Base-by-base conservation (phyloP, 2,888 invertebrate genomes). In the Dromius quadrimaculatus region DNA sequence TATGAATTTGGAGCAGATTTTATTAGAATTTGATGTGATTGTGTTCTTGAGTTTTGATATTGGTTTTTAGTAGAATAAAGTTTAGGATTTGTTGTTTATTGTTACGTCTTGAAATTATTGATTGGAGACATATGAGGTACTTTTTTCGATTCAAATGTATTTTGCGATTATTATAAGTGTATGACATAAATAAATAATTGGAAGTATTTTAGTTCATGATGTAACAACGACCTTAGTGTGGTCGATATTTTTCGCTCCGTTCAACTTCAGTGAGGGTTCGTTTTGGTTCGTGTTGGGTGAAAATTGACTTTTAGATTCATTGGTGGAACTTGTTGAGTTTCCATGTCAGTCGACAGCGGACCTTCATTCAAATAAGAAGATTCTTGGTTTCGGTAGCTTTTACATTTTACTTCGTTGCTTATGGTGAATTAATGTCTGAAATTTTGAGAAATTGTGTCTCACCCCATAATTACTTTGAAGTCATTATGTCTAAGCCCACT, bases 401-500 rank as follows among this genome's bases (percentile, higher is more conserved):
- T n/a, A 36, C n/a, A 59, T 32, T 9, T 6, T 2, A n/a, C n/a
- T 34, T 59, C 9, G 6, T 28, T 13, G 2, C 8, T 19, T 54
- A 13, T 54, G 4, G 4, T 20, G 9, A 2, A 17, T 59, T 34
- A n/a, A 36, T 19, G 36, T 59, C 20, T 34, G 23, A 34, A 5
- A 34, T 34, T 15, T 34, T 32, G 9, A 57, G 32, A 17, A 32
- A 57, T 13, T 32, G 32, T 34, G 32, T 57, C 4, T 9, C 13
- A 5, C 4, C 11, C 11, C 17, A 34, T 13, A 22, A 71, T 28
- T 5, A 38, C 2, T 41, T 38, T 41, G n/a, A 6, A 6, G 3
- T 11, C 4, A 72, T 32, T 34, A 78, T 77, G 77, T 75, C 78
- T 2, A 86, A 86, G 73, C 82, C 84, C 57, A 85, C 84, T 38